Conservation (phyloP, 2,113 vertebrate genomes). For the Corapipo altera region DNA sequence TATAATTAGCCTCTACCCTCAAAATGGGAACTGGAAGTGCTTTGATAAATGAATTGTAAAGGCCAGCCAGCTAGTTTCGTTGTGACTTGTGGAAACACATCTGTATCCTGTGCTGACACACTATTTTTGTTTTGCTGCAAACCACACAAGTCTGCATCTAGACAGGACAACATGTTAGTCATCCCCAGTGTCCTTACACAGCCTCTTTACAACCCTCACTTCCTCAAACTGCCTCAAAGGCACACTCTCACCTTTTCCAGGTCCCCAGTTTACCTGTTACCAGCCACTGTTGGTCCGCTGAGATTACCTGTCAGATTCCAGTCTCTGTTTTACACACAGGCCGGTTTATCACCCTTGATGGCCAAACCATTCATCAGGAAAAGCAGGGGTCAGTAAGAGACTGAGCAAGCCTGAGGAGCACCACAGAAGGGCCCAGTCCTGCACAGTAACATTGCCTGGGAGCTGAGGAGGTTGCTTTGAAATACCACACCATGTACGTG, state of each 20-base stretch:
- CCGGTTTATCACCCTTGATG: background rate
- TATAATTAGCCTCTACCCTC: conserved; percentile 43
- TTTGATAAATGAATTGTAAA: conserved; percentile 55
- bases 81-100: conserved; percentile 56
- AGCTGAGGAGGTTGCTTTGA: background rate
- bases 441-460: background rate
- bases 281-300: background rate
- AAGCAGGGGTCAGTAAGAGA: background rate
- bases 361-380: background rate
- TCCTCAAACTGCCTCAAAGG: background rate
- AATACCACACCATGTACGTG: rapidly evolving
- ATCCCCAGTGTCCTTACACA: background rate
- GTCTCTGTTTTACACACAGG: background rate
- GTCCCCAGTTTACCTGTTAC: background rate
- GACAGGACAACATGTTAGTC: background rate
- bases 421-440: background rate
- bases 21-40: conserved; percentile 61
- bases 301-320: background rate
- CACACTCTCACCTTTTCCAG: background rate
- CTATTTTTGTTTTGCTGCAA: conserved; percentile 44
- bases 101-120: conserved; percentile 62
- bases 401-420: background rate
- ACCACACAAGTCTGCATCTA: background rate
- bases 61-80: conserved; percentile 32
- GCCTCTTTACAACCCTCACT: background rate